A percentile compares a stretch with the other conserved stretches of the same genome.
These are phyloP conservation scores for Pseudomyrmex gracilis DNA, from an alignment of 1,140 invertebrate genomes.

Conservation along the genomic window DNA sequence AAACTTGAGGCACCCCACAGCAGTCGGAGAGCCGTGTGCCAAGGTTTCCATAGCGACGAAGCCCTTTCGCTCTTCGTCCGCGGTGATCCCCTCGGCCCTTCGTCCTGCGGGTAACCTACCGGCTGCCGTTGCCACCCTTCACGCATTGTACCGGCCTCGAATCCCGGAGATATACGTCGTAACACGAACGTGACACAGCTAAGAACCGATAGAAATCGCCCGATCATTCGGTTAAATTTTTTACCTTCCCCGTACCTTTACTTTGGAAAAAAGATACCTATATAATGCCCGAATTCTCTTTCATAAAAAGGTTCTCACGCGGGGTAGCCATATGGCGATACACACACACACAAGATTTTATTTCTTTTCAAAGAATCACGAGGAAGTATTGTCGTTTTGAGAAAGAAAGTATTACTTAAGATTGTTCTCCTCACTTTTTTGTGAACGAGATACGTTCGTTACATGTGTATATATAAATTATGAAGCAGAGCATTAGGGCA, in stretches of 20 bases:
- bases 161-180: conserved; percentile 60
- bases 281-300: neutral
- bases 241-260: neutral
- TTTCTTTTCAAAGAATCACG: too few relatives aligned
- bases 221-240: conserved; percentile 32
- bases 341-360: too few relatives aligned
- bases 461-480: too few relatives aligned
- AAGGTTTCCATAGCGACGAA: conserved; percentile 81
- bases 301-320: neutral
- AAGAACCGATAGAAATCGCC: conserved; percentile 31
- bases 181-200: conserved; percentile 27
- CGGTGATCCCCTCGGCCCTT: conserved; percentile 30
- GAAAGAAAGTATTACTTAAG: too few relatives aligned
- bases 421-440: too few relatives aligned
- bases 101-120: conserved; percentile 60
- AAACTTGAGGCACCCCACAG: conserved; percentile 81
- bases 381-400: too few relatives aligned
- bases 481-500: too few relatives aligned
- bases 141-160: conserved; percentile 59
- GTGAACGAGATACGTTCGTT: too few relatives aligned
- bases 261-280: neutral
- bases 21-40: conserved; percentile 67
- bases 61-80: conserved; percentile 76
- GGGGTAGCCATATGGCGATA: neutral
- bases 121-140: conserved; percentile 62